A percentile compares a stretch with the other conserved stretches of the same genome.
Evolutionary conservation across 2,797 vertebrate species (phyloP).

Genomic region (Falco berigora): DNA sequence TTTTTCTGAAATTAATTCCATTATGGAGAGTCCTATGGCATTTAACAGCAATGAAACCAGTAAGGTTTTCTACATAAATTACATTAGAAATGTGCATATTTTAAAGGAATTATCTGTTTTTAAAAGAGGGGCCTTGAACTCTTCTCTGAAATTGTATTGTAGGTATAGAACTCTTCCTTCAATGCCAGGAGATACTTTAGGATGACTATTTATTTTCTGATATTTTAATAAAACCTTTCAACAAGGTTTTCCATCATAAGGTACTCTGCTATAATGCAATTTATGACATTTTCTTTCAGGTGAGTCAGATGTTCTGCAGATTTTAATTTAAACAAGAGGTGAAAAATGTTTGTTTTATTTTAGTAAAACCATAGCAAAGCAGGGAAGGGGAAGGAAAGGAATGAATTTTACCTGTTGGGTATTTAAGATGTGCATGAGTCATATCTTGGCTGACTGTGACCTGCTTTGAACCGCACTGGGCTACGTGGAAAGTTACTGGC

Average conservation of each 20-base stretch:
- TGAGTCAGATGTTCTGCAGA: not conserved
- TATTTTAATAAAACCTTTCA: not conserved
- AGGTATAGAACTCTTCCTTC: not conserved
- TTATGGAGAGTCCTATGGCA: not conserved
- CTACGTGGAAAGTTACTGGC: not conserved
- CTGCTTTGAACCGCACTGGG: not conserved
- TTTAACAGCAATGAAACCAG: not conserved
- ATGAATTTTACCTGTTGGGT: not conserved
- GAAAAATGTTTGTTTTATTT: not conserved
- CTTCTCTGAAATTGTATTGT: not conserved
- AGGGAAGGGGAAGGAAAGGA: not conserved
- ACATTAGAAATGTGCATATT: slow-evolving; percentile 2
- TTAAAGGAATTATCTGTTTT: not conserved
- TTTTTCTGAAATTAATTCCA: not conserved
- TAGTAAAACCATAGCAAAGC: not conserved
- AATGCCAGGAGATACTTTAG: not conserved
- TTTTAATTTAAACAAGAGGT: not conserved
- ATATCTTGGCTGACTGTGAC: not conserved
- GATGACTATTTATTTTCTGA: not conserved
- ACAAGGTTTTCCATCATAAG: not conserved
- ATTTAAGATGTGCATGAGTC: not conserved
- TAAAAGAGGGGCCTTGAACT: not conserved
- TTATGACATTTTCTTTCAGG: not conserved
- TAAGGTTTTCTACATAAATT: not conserved
- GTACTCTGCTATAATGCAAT: not conserved